Evolutionary conservation across 2,888 invertebrate genomes (phyloP).

Genomic region (Drosophila diplacantha): DNA sequence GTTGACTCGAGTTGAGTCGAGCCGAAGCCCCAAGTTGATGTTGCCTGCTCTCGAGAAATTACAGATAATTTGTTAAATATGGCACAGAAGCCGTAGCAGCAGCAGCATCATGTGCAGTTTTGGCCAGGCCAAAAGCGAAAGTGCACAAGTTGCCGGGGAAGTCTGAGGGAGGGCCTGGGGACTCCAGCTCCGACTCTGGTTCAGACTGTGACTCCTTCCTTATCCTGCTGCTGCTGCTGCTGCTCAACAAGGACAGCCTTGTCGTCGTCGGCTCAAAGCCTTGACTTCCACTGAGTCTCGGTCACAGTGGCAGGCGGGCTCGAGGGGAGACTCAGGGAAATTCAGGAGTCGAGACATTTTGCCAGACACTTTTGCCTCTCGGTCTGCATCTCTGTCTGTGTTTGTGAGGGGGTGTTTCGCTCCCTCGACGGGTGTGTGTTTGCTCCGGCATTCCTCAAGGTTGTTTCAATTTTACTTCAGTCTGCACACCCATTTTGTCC

Average conservation of each 20-base stretch:
- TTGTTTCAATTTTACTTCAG: slow-evolving; percentile 72
- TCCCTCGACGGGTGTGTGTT: slow-evolving; percentile 3
- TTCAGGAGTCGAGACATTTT: slow-evolving; percentile 67
- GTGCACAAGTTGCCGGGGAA: slow-evolving; percentile 44
- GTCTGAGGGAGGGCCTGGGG: not conserved
- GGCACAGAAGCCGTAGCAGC: slow-evolving; percentile 51
- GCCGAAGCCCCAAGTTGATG: slow-evolving; percentile 24
- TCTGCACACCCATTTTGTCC: slow-evolving; percentile 51
- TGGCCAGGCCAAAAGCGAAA: slow-evolving; percentile 61
- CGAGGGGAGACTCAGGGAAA: slow-evolving; percentile 9
- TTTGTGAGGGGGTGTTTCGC: slow-evolving; percentile 26
- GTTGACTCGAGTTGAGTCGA: slow-evolving; percentile 14
- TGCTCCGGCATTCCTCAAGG: slow-evolving; percentile 75
- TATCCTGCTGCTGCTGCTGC: slow-evolving; percentile 25
- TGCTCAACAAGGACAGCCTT: slow-evolving; percentile 36
- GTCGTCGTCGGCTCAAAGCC: slow-evolving; percentile 40
- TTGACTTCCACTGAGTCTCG: slow-evolving; percentile 43
- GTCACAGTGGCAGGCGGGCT: slow-evolving; percentile 31
- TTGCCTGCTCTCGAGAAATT: slow-evolving; percentile 67
- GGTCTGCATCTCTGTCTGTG: slow-evolving; percentile 26
- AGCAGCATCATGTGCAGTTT: slow-evolving; percentile 37
- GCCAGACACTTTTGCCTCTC: slow-evolving; percentile 62
- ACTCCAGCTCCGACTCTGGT: slow-evolving; percentile 2
- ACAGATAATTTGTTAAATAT: slow-evolving; percentile 75
- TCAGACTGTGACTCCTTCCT: slow-evolving; percentile 23